phyloP scores from a whole-genome alignment of 1,140 invertebrate genomes.

The Pogonomyrmex barbatus region DNA sequence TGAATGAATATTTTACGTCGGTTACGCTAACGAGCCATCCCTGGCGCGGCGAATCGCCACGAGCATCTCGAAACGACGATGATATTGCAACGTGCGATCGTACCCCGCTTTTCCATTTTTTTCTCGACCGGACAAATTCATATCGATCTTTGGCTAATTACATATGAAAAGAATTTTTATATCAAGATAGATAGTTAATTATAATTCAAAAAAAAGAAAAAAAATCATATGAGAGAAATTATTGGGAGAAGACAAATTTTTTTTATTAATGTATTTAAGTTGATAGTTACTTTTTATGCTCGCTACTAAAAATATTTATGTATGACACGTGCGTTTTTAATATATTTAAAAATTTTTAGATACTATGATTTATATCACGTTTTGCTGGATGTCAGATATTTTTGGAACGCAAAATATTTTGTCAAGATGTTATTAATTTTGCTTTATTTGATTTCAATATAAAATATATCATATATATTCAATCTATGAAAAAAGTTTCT shows the following conservation, averaged over 20 bases:
- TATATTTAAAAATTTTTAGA: background rate
- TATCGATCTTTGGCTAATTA: background rate
- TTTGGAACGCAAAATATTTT: background rate
- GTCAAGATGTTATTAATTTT: background rate
- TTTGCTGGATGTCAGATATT: background rate
- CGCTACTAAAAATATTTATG: background rate
- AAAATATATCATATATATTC: background rate
- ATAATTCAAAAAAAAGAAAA: no score
- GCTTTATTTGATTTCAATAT: background rate
- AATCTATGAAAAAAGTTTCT: background rate
- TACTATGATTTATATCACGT: background rate
- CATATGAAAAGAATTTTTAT: background rate
- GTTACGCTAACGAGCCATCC: slow-evolving; percentile 60
- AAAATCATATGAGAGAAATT: background rate
- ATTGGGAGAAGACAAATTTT: background rate
- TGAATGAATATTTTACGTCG: slow-evolving; percentile 69
- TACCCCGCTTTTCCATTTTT: background rate
- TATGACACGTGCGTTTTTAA: background rate
- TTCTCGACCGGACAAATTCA: background rate
- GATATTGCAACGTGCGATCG: slow-evolving; percentile 17
- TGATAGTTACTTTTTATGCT: background rate
- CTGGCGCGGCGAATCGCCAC: slow-evolving; percentile 42
- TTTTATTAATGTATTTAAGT: background rate
- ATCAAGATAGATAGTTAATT: no score
- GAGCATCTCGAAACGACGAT: slow-evolving; percentile 35